Percentiles rank a stretch among this genome's conserved stretches.
phyloP scores from a whole-genome alignment of 2,797 vertebrate species.

The Chrosomus eos region DNA sequence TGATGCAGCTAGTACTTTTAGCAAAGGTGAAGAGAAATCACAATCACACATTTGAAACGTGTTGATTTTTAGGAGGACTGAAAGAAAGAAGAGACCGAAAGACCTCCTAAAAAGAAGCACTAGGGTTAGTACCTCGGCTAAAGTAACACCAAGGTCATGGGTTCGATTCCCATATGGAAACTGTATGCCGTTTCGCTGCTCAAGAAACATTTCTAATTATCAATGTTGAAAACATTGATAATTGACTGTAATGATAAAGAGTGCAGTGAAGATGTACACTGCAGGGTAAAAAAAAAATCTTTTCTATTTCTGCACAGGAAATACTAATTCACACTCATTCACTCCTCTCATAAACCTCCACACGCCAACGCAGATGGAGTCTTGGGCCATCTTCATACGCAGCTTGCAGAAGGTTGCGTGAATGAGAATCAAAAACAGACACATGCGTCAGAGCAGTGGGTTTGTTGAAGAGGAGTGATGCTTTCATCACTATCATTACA shows the following conservation, averaged over 20 bases:
- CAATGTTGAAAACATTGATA: background rate
- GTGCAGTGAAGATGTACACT: background rate
- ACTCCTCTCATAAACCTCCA: conserved; percentile 24
- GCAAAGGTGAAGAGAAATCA: background rate
- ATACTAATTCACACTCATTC: conserved; percentile 47
- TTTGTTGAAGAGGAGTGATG: conserved; percentile 48
- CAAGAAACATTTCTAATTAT: background rate
- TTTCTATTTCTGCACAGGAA: conserved; percentile 55
- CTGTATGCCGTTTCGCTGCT: background rate
- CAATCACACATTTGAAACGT: background rate
- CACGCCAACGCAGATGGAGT: conserved; percentile 50
- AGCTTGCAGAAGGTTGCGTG: conserved; percentile 38
- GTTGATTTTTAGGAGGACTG: background rate
- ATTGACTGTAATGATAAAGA: background rate
- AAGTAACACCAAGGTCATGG: background rate
- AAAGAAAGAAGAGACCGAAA: background rate
- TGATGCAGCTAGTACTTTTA: background rate
- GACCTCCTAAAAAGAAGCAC: too few relatives aligned
- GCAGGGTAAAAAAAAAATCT: conserved; percentile 38
- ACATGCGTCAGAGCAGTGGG: conserved; percentile 55
- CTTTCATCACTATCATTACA: conserved; percentile 34
- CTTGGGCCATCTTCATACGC: conserved; percentile 40
- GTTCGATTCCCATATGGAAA: background rate
- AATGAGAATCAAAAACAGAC: conserved; percentile 39
- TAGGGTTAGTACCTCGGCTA: background rate